Conservation (phyloP, 2,113 vertebrate species). For the Zosterops borbonicus region DNA sequence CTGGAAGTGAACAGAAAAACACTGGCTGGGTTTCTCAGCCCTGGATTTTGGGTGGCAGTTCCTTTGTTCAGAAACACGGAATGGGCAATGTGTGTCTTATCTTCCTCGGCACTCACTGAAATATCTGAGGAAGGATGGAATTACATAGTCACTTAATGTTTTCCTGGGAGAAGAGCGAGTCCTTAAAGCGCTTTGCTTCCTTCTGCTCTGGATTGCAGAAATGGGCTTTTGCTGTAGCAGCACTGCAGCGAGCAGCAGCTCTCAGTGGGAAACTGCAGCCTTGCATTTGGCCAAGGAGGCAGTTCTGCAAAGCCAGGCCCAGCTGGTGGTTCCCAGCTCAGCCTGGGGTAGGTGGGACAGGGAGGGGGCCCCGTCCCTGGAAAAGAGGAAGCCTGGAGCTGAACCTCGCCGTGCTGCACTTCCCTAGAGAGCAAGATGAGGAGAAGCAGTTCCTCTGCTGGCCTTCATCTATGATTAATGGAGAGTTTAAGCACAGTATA, state of each 20-base stretch:
- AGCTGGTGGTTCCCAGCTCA: accelerated
- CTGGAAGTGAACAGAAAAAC: background rate
- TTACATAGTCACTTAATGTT: background rate
- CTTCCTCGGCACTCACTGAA: accelerated
- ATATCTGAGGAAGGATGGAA: background rate
- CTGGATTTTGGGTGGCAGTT: background rate
- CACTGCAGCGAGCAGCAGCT: background rate
- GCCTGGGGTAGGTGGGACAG: background rate
- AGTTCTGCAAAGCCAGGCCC: background rate
- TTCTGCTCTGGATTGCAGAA: background rate
- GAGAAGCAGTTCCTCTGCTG: slow-evolving; percentile 1
- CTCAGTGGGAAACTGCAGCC: background rate
- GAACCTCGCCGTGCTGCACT: background rate
- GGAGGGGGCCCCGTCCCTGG: background rate
- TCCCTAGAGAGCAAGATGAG: background rate
- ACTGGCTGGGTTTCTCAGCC: background rate
- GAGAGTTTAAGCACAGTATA: background rate
- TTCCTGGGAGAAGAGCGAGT: background rate
- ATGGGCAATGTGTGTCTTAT: accelerated
- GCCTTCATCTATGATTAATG: background rate
- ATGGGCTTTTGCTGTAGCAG: background rate
- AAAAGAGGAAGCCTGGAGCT: slow-evolving; percentile 37
- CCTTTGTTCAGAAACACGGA: background rate
- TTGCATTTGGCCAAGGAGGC: background rate
- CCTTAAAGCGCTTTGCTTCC: background rate